Base-by-base conservation (phyloP, 2,888 invertebrate species). In the Epinotia nisella region DNA sequence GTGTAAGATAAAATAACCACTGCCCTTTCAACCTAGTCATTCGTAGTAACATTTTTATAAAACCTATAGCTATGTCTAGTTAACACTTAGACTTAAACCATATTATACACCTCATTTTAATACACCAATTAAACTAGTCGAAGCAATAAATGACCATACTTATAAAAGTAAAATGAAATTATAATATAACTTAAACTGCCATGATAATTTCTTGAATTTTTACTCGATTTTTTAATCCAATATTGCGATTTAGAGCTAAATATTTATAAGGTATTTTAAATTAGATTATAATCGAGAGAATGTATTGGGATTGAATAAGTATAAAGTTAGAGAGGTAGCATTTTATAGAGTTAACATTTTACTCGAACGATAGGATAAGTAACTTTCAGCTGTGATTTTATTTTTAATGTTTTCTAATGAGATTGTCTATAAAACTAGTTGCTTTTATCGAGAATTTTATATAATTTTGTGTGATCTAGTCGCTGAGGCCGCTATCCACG, bases 201-300 rank as follows among this genome's bases (percentile, higher is more conserved):
- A 90, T 83, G 80, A 68, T 62, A 72, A 61, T 72, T 85, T 86
- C 82, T 90, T 89, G 89, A 91, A 89, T 90, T 91, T 89, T 85
- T 82, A 88, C 78, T 83, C 79, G 81, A 78, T 80, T 87, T 88
- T 88, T 85, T 80, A 83, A 79, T 76, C 74, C 76, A 75, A 78
- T 75, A 75, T 75, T 76, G 79, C 75, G 75, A 72, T 78, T 75
- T 80, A 77, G 77, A 74, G 71, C 74, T 53, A 73, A 79, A 78
- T 80, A 76, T 81, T 81, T 79, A 77, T 75, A 78, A 76, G 79
- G 80, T 81, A 78, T 78, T 78, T 79, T 82, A 80, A 81, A 71
- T 75, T 82, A 78, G 79, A 80, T 79, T 80, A 74, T 82, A 82
- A 71, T 58, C 75, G 78, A 81, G 79, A 82, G 78, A 81, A 78